Percentiles rank a stretch among this genome's conserved stretches.
Evolutionary conservation across 2,113 vertebrate genomes (phyloP).

Genomic region (Felis catus): F.catus_Fca126_mat1.0 CM031420.1:106314001-106314500

Average conservation of each 20-base stretch:
- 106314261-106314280: background rate
- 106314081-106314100: background rate
- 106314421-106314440: too few relatives aligned
- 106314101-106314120: background rate
- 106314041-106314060: background rate
- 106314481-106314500: too few relatives aligned
- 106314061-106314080: background rate
- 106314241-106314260: background rate
- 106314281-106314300: too few relatives aligned
- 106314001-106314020: background rate
- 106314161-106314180: background rate
- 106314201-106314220: background rate
- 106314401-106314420: too few relatives aligned
- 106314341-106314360: too few relatives aligned
- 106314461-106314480: too few relatives aligned
- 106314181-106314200: background rate
- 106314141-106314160: background rate
- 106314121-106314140: background rate
- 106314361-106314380: too few relatives aligned
- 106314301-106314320: too few relatives aligned
- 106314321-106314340: too few relatives aligned
- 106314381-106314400: too few relatives aligned
- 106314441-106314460: too few relatives aligned
- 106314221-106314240: background rate
- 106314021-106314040: background rate